A percentile compares a stretch with the other conserved stretches of the same genome.
Conservation (phyloP, 2,113 vertebrate genomes). For the Halichoeres trimaculatus region DNA sequence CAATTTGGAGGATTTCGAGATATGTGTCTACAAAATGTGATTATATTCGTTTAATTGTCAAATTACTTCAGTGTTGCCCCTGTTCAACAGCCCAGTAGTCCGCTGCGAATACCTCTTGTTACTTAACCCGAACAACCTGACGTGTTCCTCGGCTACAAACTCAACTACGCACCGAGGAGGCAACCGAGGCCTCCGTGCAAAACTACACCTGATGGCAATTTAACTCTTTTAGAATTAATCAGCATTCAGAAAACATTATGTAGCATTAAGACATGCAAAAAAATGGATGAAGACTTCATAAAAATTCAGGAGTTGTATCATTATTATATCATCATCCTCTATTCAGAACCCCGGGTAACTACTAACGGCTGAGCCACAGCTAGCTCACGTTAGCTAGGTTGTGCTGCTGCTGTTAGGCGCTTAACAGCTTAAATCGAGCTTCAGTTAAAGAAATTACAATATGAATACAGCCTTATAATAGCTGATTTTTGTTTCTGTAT, state of each 20-base stretch:
- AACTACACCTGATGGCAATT: not conserved
- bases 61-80: too few species aligned
- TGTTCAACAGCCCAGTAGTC: too few species aligned
- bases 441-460: accelerated
- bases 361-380: slow-evolving; percentile 1
- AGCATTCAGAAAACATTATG: not conserved
- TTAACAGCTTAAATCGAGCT: accelerated
- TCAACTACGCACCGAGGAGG: slow-evolving; percentile 46
- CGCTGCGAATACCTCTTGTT: too few species aligned
- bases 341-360: not conserved
- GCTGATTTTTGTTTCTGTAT: not conserved
- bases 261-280: not conserved
- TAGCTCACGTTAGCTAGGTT: not conserved
- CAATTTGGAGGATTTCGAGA: too few species aligned
- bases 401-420: not conserved
- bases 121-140: too few species aligned
- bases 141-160: not conserved
- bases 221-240: accelerated
- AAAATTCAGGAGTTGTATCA: not conserved
- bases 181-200: slow-evolving; percentile 31
- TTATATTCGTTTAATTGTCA: too few species aligned
- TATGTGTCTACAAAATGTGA: too few species aligned
- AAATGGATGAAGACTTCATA: not conserved
- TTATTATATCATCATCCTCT: not conserved
- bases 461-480: not conserved